Percentiles rank a stretch among this genome's conserved stretches.
Conservation (phyloP, 2,113 vertebrate species). For the Gymnarchus niloticus region DNA sequence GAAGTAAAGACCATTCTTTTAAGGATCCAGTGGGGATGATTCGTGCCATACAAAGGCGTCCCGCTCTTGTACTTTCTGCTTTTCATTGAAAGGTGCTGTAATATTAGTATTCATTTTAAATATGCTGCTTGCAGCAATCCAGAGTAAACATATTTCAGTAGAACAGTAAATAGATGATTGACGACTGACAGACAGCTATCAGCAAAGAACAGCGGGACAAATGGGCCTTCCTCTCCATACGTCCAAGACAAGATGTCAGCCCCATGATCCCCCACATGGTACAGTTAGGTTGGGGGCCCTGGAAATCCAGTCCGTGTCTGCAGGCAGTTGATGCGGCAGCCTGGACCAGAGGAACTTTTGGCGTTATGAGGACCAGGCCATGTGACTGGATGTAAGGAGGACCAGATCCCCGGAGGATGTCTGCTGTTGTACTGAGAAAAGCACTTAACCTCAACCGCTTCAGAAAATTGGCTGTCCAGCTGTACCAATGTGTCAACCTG, state of each 20-base stretch:
- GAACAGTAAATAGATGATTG: too few species aligned
- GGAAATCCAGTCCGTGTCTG: background rate
- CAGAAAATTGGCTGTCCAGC: background rate
- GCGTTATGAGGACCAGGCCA: background rate
- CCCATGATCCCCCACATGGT: too few species aligned
- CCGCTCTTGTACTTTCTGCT: background rate
- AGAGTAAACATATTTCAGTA: background rate
- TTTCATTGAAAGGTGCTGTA: too few species aligned
- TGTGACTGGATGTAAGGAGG: background rate
- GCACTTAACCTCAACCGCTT: background rate
- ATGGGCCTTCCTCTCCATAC: too few species aligned
- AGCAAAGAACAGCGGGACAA: too few species aligned
- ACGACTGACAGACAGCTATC: too few species aligned
- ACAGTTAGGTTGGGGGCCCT: too few species aligned
- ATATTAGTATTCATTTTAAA: background rate
- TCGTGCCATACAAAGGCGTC: background rate
- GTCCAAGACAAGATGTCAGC: too few species aligned
- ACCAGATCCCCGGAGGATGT: background rate
- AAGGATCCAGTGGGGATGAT: background rate
- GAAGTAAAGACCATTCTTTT: background rate
- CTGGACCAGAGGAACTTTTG: too few species aligned
- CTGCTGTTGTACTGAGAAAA: constrained; percentile 5
- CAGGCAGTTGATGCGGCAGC: background rate
- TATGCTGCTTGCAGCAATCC: background rate
- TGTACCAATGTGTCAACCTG: background rate